These are phyloP conservation scores for Alca torda DNA, from an alignment of 2,797 vertebrate genomes.

Conservation along the genomic window DNA sequence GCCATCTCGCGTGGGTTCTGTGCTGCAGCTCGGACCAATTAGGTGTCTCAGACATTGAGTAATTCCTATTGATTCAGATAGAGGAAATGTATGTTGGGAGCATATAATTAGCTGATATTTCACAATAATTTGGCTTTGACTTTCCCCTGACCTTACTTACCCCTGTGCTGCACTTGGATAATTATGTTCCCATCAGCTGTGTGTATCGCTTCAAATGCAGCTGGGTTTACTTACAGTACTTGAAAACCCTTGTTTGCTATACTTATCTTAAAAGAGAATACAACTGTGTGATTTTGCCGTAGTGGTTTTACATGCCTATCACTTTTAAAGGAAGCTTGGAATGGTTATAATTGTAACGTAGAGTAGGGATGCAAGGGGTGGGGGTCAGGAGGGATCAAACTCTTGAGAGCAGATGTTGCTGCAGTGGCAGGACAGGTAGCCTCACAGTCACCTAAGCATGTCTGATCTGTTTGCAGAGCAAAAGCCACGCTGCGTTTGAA, in stretches of 20 bases:
- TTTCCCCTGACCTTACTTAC: neutral
- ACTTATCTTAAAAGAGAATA: neutral
- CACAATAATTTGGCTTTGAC: neutral
- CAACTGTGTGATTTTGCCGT: neutral
- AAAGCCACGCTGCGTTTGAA: constrained; percentile 80
- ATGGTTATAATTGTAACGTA: neutral
- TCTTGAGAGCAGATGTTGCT: neutral
- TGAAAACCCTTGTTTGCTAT: constrained; percentile 1
- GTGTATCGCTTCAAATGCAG: neutral
- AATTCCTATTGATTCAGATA: neutral
- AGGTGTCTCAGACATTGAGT: neutral
- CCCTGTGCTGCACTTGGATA: neutral
- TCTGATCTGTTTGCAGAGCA: constrained; percentile 77
- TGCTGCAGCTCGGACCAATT: neutral
- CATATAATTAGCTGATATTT: neutral
- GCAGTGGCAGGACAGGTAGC: neutral
- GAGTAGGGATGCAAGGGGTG: neutral
- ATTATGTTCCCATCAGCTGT: neutral
- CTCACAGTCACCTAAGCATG: neutral
- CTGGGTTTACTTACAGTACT: neutral
- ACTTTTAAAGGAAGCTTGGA: neutral
- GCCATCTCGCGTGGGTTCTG: neutral
- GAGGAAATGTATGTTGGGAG: neutral
- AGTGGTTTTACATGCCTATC: neutral
- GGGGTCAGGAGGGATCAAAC: neutral